A percentile compares a stretch with the other conserved stretches of the same genome.
These are phyloP conservation scores for Acrocyrtus sp. DNA, from an alignment of 2,888 invertebrate species.

Conservation along the genomic window DNA sequence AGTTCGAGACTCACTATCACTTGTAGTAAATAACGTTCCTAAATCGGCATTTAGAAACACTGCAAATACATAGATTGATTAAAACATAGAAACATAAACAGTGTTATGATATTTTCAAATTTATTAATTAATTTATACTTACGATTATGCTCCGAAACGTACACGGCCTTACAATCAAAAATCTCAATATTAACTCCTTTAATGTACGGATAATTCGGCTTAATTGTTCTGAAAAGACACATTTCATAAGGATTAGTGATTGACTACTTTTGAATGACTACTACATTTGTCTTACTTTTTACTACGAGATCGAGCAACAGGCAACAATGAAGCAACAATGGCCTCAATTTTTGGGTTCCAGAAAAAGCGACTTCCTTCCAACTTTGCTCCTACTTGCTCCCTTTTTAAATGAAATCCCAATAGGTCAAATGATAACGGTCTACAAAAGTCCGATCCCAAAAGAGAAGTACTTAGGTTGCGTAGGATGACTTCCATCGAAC, in stretches of 20 bases:
- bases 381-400: slow-evolving; percentile 60
- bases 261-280: no score
- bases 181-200: neutral
- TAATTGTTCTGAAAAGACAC: slow-evolving; percentile 1
- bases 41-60: slow-evolving; percentile 62
- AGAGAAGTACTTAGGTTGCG: slow-evolving; percentile 57
- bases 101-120: no score
- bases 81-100: no score
- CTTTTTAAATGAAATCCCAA: slow-evolving; percentile 59
- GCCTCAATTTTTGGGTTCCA: slow-evolving; percentile 59
- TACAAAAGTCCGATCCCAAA: slow-evolving; percentile 57
- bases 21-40: slow-evolving; percentile 56
- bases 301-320: neutral
- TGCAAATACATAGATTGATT: no score
- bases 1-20: slow-evolving; percentile 34
- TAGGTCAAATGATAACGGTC: slow-evolving; percentile 58
- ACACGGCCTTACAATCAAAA: neutral
- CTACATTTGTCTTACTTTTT: slow-evolving; percentile 25
- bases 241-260: no score
- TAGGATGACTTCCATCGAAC: slow-evolving; percentile 58
- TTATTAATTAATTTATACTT: neutral
- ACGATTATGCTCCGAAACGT: slow-evolving; percentile 7
- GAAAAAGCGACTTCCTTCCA: slow-evolving; percentile 60
- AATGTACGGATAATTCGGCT: slow-evolving; percentile 24
- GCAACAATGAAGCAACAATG: neutral